Conservation (phyloP, 2,797 vertebrate genomes). For the Galaxias olidus region DNA sequence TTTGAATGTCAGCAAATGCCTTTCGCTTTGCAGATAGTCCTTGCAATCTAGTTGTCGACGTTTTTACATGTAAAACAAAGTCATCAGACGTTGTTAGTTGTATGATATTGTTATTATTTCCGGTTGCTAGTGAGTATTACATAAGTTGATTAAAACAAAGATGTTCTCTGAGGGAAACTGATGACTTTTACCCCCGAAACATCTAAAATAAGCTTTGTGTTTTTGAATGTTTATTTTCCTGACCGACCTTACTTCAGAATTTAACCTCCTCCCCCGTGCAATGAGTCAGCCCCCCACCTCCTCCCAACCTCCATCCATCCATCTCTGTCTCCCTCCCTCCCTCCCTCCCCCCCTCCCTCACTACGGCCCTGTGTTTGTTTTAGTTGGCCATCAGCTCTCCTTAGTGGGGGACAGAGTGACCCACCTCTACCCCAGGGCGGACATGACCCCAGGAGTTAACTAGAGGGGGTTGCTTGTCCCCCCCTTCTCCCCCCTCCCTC, state of each 20-base stretch:
- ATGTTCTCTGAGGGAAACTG: constrained; percentile 6
- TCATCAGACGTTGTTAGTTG: too few relatives aligned
- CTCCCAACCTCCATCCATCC: constrained; percentile 19
- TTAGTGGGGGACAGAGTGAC: constrained; percentile 76
- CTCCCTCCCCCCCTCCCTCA: constrained; percentile 47
- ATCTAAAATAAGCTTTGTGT: constrained; percentile 33
- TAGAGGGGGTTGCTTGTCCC: not conserved
- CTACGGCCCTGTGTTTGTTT: constrained; percentile 78
- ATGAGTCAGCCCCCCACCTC: constrained; percentile 41
- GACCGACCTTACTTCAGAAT: constrained; percentile 55
- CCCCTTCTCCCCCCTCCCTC: constrained; percentile 44
- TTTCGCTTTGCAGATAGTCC: too few relatives aligned
- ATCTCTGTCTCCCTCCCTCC: not conserved
- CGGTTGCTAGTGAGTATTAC: too few relatives aligned
- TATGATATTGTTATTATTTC: too few relatives aligned
- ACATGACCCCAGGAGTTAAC: constrained; percentile 63
- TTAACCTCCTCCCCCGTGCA: constrained; percentile 58
- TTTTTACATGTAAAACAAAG: too few relatives aligned
- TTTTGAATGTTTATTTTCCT: constrained; percentile 48
- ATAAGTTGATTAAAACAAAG: too few relatives aligned
- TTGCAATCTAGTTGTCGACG: too few relatives aligned
- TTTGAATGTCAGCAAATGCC: too few relatives aligned
- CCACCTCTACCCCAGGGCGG: constrained; percentile 70
- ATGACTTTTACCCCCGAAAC: not conserved
- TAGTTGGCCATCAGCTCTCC: constrained; percentile 75